Evolutionary conservation across 2,113 vertebrate genomes (phyloP).

Genomic region (Spizaetus ornatus): DNA sequence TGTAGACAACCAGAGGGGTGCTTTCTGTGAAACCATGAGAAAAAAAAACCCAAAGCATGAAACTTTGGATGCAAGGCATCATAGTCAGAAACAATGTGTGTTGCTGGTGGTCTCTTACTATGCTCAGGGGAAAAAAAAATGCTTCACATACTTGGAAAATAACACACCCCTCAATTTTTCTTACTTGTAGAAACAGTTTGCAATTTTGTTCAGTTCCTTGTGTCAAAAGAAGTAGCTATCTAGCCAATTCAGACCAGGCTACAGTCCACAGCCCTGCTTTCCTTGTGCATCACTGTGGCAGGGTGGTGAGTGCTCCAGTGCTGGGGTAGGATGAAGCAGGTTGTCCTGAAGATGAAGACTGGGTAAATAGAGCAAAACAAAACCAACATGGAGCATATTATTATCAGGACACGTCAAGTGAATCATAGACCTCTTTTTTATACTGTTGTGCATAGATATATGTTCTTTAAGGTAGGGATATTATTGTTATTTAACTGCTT

Average conservation of each 20-base stretch:
- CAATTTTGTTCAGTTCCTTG: neutral
- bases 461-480: neutral
- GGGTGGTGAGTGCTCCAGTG: neutral
- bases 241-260: neutral
- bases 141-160: neutral
- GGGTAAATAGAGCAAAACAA: neutral
- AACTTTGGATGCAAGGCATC: neutral
- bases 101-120: neutral
- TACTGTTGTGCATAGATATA: neutral
- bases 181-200: neutral
- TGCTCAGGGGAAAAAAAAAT: rapidly evolving
- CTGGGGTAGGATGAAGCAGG: neutral
- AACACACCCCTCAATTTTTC: neutral
- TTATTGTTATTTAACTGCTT: neutral
- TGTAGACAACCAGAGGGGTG: neutral
- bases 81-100: neutral
- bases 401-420: neutral
- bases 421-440: neutral
- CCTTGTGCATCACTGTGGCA: neutral
- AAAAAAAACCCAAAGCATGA: neutral
- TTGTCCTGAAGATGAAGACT: neutral
- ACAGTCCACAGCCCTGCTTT: neutral
- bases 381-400: neutral
- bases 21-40: neutral
- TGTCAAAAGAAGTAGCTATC: neutral